A percentile compares a stretch with the other conserved stretches of the same genome.
Evolutionary conservation across 2,888 invertebrate species (phyloP).

Genomic region (Anarsia innoxiella): DNA sequence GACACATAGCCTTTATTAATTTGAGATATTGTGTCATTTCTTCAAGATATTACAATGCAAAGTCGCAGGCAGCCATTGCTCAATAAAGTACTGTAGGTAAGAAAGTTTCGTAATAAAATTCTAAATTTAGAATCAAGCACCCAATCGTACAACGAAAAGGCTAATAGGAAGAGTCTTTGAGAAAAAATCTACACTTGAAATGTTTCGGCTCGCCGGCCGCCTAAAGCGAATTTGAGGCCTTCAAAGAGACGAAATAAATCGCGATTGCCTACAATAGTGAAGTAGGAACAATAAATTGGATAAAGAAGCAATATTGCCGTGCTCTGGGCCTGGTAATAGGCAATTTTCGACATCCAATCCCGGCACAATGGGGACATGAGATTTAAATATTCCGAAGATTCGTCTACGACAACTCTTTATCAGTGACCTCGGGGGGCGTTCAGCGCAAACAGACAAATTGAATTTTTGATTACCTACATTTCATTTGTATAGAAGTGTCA

Average conservation of each 20-base stretch:
- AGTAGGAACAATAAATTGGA: constrained; percentile 63
- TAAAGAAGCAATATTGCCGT: constrained; percentile 62
- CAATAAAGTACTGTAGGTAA: too few species aligned
- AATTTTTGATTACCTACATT: too few species aligned
- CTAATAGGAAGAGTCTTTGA: background rate
- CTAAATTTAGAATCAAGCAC: too few species aligned
- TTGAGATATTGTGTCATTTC: too few species aligned
- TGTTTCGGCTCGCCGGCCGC: constrained; percentile 5
- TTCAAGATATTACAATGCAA: too few species aligned
- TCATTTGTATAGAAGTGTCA: too few species aligned
- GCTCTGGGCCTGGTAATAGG: constrained; percentile 61
- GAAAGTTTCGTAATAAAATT: too few species aligned
- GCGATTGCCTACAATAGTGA: constrained; percentile 50
- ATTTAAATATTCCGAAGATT: constrained; percentile 54
- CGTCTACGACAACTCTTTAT: constrained; percentile 16
- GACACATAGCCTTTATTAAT: too few species aligned
- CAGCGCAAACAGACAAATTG: too few species aligned
- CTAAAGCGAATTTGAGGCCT: constrained; percentile 10
- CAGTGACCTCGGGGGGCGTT: background rate
- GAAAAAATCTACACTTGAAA: background rate
- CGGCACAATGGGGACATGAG: constrained; percentile 42
- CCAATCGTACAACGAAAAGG: too few species aligned
- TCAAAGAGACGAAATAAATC: constrained; percentile 29
- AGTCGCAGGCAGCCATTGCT: too few species aligned
- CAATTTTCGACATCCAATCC: constrained; percentile 69